Percentiles rank a stretch among this genome's conserved stretches.
Evolutionary conservation across 2,113 vertebrate genomes (phyloP).

Genomic region (Heterotis niloticus): DNA sequence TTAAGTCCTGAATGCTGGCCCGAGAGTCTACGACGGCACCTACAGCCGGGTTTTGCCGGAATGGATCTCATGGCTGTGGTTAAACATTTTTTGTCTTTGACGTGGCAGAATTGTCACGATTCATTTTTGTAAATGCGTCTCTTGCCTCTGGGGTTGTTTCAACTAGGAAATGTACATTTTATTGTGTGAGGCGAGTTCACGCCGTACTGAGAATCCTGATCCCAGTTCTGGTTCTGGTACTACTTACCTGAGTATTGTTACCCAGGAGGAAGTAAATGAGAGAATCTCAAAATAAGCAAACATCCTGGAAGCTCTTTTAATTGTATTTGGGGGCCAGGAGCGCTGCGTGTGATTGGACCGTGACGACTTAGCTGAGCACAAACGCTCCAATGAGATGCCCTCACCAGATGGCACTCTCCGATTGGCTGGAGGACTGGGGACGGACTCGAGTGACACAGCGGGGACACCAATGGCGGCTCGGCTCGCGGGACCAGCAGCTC

Average conservation of each 20-base stretch:
- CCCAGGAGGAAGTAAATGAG: background rate
- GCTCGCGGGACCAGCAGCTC: slow-evolving; percentile 52
- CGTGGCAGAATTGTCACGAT: background rate
- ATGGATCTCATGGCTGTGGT: too few species aligned
- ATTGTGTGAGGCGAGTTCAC: too few species aligned
- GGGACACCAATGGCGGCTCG: slow-evolving; percentile 57
- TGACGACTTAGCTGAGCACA: slow-evolving; percentile 66
- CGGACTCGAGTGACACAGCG: slow-evolving; percentile 54
- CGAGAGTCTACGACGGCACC: too few species aligned
- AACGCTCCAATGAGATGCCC: slow-evolving; percentile 59
- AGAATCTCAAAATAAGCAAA: slow-evolving; percentile 19
- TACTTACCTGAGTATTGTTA: too few species aligned
- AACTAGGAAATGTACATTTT: background rate
- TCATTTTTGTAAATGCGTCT: background rate
- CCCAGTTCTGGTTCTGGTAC: too few species aligned
- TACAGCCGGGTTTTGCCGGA: too few species aligned
- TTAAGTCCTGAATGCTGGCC: too few species aligned
- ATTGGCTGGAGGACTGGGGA: slow-evolving; percentile 59
- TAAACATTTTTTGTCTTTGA: background rate
- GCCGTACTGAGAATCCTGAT: too few species aligned
- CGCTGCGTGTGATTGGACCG: slow-evolving; percentile 59
- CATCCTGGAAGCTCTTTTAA: background rate
- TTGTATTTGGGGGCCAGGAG: slow-evolving; percentile 38
- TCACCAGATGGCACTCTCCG: slow-evolving; percentile 63
- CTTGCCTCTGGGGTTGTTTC: background rate